Evolutionary conservation across 2,888 invertebrate genomes (phyloP).

Genomic region (Synanthedon tipuliformis): DNA sequence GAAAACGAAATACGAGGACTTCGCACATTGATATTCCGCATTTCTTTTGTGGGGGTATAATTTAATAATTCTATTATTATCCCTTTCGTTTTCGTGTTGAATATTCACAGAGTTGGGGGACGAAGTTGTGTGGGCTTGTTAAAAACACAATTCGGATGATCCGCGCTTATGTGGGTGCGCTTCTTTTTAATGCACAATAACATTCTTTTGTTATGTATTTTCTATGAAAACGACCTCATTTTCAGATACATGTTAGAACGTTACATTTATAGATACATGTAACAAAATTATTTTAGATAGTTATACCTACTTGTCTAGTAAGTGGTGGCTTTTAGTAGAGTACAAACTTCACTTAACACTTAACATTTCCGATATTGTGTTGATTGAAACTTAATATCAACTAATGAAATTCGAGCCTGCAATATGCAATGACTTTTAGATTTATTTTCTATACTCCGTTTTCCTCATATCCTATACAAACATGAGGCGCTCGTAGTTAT

Average conservation of each 20-base stretch:
- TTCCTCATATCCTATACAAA: slow-evolving; percentile 9
- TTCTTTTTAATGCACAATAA: neutral
- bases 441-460: neutral
- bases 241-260: too few species aligned
- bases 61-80: neutral
- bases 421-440: neutral
- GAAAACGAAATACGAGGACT: neutral
- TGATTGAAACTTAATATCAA: too few species aligned
- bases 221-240: too few species aligned
- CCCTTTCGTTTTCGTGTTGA: neutral
- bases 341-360: too few species aligned
- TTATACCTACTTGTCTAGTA: too few species aligned
- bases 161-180: neutral
- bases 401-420: neutral
- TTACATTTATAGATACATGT: too few species aligned
- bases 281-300: too few species aligned
- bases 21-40: neutral
- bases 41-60: neutral
- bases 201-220: too few species aligned
- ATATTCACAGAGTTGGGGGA: neutral
- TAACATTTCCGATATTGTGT: too few species aligned
- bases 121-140: neutral
- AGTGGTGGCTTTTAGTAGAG: too few species aligned
- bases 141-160: neutral
- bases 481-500: slow-evolving; percentile 12